Evolutionary conservation across 2,888 invertebrate genomes (phyloP).

Genomic region (Tetragonula carbonaria): DNA sequence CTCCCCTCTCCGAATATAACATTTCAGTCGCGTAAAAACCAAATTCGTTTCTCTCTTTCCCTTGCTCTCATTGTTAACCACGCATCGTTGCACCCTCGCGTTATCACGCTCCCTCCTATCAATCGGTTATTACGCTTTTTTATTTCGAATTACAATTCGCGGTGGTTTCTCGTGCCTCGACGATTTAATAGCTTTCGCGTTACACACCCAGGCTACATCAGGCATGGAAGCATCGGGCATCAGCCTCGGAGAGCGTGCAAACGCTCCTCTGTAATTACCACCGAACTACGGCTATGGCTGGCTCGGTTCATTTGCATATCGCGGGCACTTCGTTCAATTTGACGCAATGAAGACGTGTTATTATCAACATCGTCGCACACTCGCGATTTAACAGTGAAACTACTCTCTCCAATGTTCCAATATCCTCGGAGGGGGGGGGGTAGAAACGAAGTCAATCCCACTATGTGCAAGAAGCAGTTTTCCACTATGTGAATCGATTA

Average conservation of each 20-base stretch:
- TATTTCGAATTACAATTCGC: not conserved
- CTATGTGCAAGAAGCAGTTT: too few species aligned
- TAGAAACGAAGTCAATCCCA: too few species aligned
- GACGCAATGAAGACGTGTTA: slow-evolving; percentile 20
- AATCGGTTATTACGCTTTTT: not conserved
- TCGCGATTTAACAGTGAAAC: not conserved
- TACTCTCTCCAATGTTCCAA: too few species aligned
- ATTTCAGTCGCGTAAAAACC: not conserved
- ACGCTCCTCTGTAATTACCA: slow-evolving; percentile 6
- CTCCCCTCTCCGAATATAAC: too few species aligned
- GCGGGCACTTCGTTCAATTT: not conserved
- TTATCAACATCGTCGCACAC: slow-evolving; percentile 1
- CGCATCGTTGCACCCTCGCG: too few species aligned
- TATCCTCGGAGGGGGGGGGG: too few species aligned
- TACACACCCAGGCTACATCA: not conserved
- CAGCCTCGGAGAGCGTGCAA: not conserved
- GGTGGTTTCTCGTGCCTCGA: too few species aligned
- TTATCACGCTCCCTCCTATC: not conserved
- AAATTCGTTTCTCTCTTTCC: not conserved
- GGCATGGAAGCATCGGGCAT: not conserved
- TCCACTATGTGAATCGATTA: not conserved
- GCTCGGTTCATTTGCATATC: slow-evolving; percentile 23
- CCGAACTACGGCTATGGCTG: too few species aligned
- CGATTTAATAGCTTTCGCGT: not conserved
- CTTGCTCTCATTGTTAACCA: not conserved